phyloP scores from a whole-genome alignment of 2,113 vertebrate species.

The Syrmaticus mikado region DNA sequence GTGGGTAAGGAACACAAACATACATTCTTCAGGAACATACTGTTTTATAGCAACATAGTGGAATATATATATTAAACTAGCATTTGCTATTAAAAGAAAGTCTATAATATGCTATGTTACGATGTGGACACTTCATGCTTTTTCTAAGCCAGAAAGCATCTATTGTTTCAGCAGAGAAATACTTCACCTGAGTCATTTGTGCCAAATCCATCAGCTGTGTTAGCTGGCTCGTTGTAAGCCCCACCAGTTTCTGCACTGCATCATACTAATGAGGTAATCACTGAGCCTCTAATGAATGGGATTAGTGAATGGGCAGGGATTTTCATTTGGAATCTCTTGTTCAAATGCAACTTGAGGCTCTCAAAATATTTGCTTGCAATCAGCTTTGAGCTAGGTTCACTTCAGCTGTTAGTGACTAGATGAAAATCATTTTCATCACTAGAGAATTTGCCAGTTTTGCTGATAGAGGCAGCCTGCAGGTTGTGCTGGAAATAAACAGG shows the following conservation, averaged over 20 bases:
- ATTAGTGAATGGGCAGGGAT: constrained; percentile 27
- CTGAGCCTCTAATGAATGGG: constrained; percentile 38
- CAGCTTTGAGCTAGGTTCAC: not conserved
- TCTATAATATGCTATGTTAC: not conserved
- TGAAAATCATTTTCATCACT: not conserved
- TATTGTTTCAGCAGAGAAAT: not conserved
- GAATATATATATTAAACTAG: not conserved
- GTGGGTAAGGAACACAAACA: not conserved
- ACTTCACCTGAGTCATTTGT: not conserved
- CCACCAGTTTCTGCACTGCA: not conserved
- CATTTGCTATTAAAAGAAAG: not conserved
- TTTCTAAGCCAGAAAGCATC: not conserved
- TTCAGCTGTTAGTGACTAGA: constrained; percentile 1
- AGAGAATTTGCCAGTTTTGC: not conserved
- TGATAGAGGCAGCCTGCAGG: not conserved
- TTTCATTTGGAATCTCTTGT: constrained; percentile 48
- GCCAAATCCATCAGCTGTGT: not conserved
- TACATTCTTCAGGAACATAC: not conserved
- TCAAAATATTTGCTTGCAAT: constrained; percentile 54
- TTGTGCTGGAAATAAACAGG: not conserved
- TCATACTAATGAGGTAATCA: constrained; percentile 56
- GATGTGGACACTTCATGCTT: not conserved
- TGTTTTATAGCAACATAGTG: not conserved
- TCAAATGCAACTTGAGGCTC: not conserved
- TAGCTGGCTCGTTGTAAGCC: not conserved